phyloP scores from a whole-genome alignment of 53 echinoderm and acorn worm genomes.

The Apostichopus leukothele region DNA sequence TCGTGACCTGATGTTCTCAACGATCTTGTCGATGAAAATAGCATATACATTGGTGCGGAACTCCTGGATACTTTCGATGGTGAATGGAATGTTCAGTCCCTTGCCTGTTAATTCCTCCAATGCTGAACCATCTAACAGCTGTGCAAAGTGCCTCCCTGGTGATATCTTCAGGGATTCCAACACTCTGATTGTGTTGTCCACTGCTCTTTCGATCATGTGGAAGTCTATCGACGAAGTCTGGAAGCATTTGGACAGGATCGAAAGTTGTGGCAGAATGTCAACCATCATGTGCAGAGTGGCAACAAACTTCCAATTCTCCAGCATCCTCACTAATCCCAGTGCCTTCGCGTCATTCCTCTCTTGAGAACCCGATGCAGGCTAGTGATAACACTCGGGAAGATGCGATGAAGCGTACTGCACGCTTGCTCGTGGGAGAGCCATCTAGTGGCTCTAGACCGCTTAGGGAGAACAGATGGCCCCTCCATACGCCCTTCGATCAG shows the following conservation, averaged over 20 bases:
- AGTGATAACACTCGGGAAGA: conserved; percentile 28
- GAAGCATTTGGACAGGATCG: conserved; percentile 22
- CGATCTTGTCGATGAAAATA: not conserved
- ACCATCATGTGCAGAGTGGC: conserved; percentile 35
- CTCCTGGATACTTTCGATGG: not conserved
- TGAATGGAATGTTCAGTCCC: conserved; percentile 11
- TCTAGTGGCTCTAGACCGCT: conserved; percentile 1
- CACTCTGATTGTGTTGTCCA: conserved; percentile 14
- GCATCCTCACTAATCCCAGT: conserved; percentile 34
- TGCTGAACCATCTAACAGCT: conserved; percentile 28
- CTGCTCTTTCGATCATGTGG: conserved; percentile 11
- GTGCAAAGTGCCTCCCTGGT: conserved; percentile 11
- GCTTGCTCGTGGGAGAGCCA: conserved; percentile 43
- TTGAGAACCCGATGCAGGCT: conserved; percentile 34
- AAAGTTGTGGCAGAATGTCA: conserved; percentile 23
- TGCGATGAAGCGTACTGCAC: conserved; percentile 16
- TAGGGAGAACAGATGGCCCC: conserved; percentile 12
- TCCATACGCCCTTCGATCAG: conserved; percentile 7
- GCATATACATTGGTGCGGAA: not conserved
- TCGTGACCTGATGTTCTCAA: conserved; percentile 10
- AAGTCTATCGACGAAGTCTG: conserved; percentile 20
- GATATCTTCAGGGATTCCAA: conserved; percentile 8
- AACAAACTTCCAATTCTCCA: conserved; percentile 32
- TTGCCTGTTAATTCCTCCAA: not conserved
- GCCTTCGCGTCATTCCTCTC: conserved; percentile 44